Conservation (phyloP, 1,140 invertebrate species). For the Cataglyphis hispanica region DNA sequence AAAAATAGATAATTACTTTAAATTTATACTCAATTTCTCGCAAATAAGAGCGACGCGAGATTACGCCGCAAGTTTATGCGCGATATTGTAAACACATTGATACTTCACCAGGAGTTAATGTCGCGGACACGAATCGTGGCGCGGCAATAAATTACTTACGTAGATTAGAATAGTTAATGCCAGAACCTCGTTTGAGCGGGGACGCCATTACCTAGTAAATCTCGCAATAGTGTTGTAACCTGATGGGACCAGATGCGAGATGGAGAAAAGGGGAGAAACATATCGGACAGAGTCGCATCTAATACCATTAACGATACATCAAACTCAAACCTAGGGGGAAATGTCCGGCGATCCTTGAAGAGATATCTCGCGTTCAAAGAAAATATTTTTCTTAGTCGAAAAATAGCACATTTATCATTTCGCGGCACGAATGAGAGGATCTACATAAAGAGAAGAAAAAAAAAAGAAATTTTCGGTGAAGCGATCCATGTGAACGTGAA, state of each 20-base stretch:
- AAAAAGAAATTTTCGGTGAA: background rate
- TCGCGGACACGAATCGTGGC: slow-evolving; percentile 44
- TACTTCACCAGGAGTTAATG: slow-evolving; percentile 56
- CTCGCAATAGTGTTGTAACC: slow-evolving; percentile 11
- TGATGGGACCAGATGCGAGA: background rate
- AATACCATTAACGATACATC: slow-evolving; percentile 41
- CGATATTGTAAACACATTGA: slow-evolving; percentile 63
- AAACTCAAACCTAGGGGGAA: background rate
- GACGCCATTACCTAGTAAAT: slow-evolving; percentile 41
- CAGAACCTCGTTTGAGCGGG: slow-evolving; percentile 25
- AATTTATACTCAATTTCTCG: slow-evolving; percentile 45
- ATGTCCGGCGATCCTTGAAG: too few relatives aligned
- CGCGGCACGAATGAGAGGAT: slow-evolving; percentile 19
- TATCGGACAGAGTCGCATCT: background rate
- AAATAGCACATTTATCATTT: slow-evolving; percentile 24
- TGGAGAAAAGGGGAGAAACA: background rate
- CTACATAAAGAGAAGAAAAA: background rate
- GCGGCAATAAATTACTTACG: slow-evolving; percentile 54
- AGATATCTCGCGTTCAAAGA: background rate
- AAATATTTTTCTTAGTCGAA: slow-evolving; percentile 26
- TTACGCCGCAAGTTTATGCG: slow-evolving; percentile 31
- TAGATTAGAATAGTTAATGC: slow-evolving; percentile 60
- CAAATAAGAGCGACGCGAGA: slow-evolving; percentile 47
- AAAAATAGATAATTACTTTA: slow-evolving; percentile 19
- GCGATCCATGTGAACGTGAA: slow-evolving; percentile 16